Conservation (phyloP, 2,888 invertebrate genomes). For the Ormyrus pomaceus region DNA sequence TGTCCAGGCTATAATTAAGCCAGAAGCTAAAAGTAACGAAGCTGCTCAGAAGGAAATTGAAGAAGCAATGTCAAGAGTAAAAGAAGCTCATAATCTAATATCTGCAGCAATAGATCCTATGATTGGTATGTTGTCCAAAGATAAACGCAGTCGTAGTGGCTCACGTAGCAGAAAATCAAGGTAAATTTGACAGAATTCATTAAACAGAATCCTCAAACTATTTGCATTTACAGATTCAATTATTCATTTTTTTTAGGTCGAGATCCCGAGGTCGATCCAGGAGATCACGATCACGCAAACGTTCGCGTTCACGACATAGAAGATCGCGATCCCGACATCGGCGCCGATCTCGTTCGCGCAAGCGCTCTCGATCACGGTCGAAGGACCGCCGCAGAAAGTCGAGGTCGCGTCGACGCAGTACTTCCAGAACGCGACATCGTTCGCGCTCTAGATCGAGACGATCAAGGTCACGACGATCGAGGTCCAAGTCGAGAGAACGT, state of each 20-base stretch:
- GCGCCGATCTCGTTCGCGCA: constrained; percentile 78
- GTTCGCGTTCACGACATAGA: constrained; percentile 75
- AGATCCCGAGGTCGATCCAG: constrained; percentile 78
- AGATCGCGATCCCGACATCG: constrained; percentile 79
- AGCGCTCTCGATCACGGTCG: constrained; percentile 70
- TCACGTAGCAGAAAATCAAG: constrained; percentile 73
- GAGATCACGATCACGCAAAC: constrained; percentile 70
- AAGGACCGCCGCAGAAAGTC: constrained; percentile 71
- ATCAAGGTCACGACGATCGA: constrained; percentile 73
- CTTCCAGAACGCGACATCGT: constrained; percentile 72
- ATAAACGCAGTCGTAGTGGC: constrained; percentile 82
- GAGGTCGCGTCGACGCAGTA: constrained; percentile 70
- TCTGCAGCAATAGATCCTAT: constrained; percentile 96
- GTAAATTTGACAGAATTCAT: constrained; percentile 62
- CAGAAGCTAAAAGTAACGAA: constrained; percentile 96
- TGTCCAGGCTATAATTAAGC: constrained; percentile 92
- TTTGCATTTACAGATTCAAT: no score
- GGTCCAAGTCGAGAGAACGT: constrained; percentile 71
- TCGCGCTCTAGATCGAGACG: constrained; percentile 74
- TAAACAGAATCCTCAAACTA: no score
- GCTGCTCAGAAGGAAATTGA: constrained; percentile 97
- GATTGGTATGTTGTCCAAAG: constrained; percentile 90
- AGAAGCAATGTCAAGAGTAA: constrained; percentile 97
- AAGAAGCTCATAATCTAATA: constrained; percentile 96
- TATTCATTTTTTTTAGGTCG: constrained; percentile 76